These are phyloP conservation scores for Drosophila prolongata DNA, from an alignment of 2,888 invertebrate genomes.

Conservation along the genomic window DNA sequence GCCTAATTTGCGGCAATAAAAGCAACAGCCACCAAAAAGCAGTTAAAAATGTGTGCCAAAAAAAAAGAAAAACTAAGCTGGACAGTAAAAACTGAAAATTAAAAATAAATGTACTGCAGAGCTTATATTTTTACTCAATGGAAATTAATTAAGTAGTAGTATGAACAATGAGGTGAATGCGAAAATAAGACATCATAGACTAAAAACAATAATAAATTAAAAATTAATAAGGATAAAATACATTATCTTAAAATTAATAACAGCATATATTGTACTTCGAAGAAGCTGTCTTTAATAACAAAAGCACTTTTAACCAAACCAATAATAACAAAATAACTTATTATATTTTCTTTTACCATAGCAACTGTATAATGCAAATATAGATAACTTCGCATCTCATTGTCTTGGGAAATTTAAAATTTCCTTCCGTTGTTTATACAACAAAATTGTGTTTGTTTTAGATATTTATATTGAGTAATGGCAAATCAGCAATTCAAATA, in stretches of 20 bases:
- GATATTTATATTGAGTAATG: slow-evolving; percentile 20
- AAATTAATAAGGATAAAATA: no score
- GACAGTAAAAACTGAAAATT: background rate
- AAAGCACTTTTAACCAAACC: background rate
- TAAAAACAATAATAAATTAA: no score
- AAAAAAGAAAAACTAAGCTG: background rate
- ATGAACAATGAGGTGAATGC: no score
- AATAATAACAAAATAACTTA: slow-evolving; percentile 1
- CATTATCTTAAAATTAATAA: no score
- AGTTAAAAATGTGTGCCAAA: slow-evolving; percentile 3
- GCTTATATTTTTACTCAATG: no score
- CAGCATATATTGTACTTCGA: no score
- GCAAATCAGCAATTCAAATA: slow-evolving; percentile 41
- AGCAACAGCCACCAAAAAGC: slow-evolving; percentile 2
- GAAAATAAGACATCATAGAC: no score
- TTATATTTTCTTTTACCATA: slow-evolving; percentile 3
- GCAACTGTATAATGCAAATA: slow-evolving; percentile 20
- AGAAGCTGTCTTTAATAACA: background rate
- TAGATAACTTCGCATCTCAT: slow-evolving; percentile 8
- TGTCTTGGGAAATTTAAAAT: slow-evolving; percentile 1
- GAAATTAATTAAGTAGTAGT: no score
- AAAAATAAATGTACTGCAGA: no score
- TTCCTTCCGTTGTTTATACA: background rate
- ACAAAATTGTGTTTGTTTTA: slow-evolving; percentile 9
- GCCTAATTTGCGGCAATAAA: slow-evolving; percentile 61